Conservation (phyloP, 1,140 invertebrate species). For the Listronotus bonariensis region DNA sequence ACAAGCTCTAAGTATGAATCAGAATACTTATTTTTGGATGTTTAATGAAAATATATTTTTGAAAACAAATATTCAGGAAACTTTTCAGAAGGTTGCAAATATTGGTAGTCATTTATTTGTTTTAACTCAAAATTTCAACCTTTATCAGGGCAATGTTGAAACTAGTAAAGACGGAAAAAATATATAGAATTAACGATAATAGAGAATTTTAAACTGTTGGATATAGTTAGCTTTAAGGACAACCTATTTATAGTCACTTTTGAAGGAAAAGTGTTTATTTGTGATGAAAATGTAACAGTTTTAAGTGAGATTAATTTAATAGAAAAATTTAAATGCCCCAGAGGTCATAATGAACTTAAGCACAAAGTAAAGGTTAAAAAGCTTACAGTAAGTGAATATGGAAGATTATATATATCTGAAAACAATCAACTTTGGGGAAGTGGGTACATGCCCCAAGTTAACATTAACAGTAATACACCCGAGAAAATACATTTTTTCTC, state of each 20-base stretch:
- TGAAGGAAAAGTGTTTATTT: slow-evolving; percentile 65
- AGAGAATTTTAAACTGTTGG: slow-evolving; percentile 45
- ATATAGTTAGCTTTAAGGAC: slow-evolving; percentile 66
- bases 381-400: slow-evolving; percentile 64
- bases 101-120: slow-evolving; percentile 48
- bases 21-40: slow-evolving; percentile 44
- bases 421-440: slow-evolving; percentile 75
- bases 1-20: too few relatives aligned
- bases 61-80: slow-evolving; percentile 38
- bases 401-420: slow-evolving; percentile 68
- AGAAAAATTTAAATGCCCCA: slow-evolving; percentile 67
- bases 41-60: slow-evolving; percentile 33
- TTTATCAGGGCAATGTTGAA: slow-evolving; percentile 48
- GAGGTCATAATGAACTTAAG: slow-evolving; percentile 66
- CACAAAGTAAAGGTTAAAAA: slow-evolving; percentile 66
- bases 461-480: slow-evolving; percentile 64
- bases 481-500: slow-evolving; percentile 71
- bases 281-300: slow-evolving; percentile 59
- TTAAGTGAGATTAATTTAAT: slow-evolving; percentile 66
- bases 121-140: slow-evolving; percentile 41
- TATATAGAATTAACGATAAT: slow-evolving; percentile 36
- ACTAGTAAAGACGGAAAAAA: slow-evolving; percentile 26
- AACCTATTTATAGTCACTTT: slow-evolving; percentile 66
- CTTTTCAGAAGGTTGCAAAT: slow-evolving; percentile 47
- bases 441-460: slow-evolving; percentile 72